These are phyloP conservation scores for Pseudorectes ferrugineus DNA, from an alignment of 2,113 vertebrate species.

Conservation along the genomic window DNA sequence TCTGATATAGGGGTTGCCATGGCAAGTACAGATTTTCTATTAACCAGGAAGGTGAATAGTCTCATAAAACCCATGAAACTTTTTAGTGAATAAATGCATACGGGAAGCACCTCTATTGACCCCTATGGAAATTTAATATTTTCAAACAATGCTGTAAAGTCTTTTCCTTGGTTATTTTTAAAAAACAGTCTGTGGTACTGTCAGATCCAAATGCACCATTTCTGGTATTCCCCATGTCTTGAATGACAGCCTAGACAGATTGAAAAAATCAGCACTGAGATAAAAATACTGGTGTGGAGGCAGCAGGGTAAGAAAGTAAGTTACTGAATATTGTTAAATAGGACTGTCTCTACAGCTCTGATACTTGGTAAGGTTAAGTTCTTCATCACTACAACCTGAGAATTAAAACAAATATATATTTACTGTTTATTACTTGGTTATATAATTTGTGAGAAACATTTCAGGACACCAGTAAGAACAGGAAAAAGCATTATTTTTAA, in stretches of 20 bases:
- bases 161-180: neutral
- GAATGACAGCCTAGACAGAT: constrained; percentile 21
- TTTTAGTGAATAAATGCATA: constrained; percentile 36
- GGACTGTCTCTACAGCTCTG: neutral
- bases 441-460: neutral
- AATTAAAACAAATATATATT: neutral
- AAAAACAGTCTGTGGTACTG: neutral
- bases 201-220: constrained; percentile 6
- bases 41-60: constrained; percentile 41
- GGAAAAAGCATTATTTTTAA: neutral
- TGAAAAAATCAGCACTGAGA: constrained; percentile 8
- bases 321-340: neutral
- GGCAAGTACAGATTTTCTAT: constrained; percentile 55
- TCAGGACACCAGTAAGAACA: neutral
- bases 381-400: neutral
- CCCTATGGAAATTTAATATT: constrained; percentile 35
- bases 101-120: neutral
- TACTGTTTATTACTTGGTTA: neutral
- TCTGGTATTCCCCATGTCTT: constrained; percentile 26
- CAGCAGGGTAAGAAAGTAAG: neutral
- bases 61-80: constrained; percentile 38
- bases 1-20: constrained; percentile 40
- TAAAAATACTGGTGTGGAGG: constrained; percentile 50
- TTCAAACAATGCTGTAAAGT: neutral
- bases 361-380: neutral